phyloP scores from a whole-genome alignment of 2,888 invertebrate species.

The Phanerotoma sp. region DNA sequence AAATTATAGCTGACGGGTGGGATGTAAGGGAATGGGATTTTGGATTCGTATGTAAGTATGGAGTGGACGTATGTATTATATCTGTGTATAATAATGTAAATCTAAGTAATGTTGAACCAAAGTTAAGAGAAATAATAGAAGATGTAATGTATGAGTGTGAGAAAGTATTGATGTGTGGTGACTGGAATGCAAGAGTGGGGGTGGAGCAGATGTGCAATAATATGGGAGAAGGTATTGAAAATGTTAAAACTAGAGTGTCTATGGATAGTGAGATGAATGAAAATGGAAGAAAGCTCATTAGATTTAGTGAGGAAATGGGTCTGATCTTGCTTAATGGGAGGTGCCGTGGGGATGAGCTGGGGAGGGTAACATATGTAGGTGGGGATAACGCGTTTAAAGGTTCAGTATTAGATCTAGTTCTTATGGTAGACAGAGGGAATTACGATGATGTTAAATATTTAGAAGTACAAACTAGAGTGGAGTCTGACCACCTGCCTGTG shows the following conservation, averaged over 20 bases:
- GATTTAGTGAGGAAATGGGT: conserved; percentile 9
- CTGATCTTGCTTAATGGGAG: conserved; percentile 10
- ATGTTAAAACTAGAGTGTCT: neutral
- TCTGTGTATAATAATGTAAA: neutral
- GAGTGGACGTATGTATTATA: neutral
- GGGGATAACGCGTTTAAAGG: neutral
- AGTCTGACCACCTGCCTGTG: conserved; percentile 21
- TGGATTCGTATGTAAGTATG: neutral
- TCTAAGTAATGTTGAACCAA: neutral
- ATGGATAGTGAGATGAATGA: conserved; percentile 1
- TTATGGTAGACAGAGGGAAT: neutral
- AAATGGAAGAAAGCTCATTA: conserved; percentile 4
- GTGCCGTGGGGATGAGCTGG: conserved; percentile 1
- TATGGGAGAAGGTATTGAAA: neutral
- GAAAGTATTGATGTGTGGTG: neutral
- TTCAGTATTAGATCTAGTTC: conserved; percentile 11
- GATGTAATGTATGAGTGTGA: neutral
- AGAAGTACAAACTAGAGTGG: neutral
- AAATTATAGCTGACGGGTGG: neutral
- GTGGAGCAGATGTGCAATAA: too few species aligned
- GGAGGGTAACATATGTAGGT: conserved; percentile 11
- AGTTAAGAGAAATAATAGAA: neutral
- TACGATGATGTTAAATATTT: conserved; percentile 5
- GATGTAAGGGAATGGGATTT: neutral
- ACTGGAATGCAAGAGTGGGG: conserved; percentile 6